Conservation (phyloP, 2,888 invertebrate genomes). For the Panopea generosa region DNA sequence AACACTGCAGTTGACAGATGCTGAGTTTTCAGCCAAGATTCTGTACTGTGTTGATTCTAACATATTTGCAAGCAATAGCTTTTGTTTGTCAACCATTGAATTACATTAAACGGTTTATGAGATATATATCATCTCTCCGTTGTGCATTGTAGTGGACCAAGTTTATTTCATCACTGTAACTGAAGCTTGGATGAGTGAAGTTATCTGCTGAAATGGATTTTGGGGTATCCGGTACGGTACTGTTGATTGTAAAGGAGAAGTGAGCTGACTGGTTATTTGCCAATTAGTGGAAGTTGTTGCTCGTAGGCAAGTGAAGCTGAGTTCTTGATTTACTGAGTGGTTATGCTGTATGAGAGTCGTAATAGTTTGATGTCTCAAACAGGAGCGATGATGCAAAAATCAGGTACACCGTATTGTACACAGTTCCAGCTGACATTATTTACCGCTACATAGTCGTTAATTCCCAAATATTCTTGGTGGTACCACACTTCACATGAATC, state of each 20-base stretch:
- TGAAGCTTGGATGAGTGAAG: not conserved
- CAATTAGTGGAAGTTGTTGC: not conserved
- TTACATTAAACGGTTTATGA: conserved; percentile 4
- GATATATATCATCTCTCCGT: conserved; percentile 5
- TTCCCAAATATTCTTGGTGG: no score
- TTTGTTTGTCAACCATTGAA: conserved; percentile 1
- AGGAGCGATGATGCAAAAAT: not conserved
- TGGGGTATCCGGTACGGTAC: not conserved
- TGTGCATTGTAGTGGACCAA: not conserved
- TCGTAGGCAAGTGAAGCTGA: conserved; percentile 2
- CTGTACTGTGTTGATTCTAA: conserved; percentile 4
- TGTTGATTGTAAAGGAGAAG: not conserved
- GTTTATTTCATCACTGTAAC: not conserved
- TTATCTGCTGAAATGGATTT: not conserved
- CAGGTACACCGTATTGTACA: not conserved
- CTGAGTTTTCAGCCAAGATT: conserved; percentile 6
- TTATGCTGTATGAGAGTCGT: not conserved
- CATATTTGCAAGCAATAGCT: conserved; percentile 1
- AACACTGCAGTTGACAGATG: conserved; percentile 5
- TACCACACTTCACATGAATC: no score
- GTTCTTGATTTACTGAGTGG: no score
- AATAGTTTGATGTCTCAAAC: conserved; percentile 1
- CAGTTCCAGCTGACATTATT: conserved; percentile 10
- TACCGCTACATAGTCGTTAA: conserved; percentile 4
- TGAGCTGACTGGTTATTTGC: not conserved